phyloP scores from a whole-genome alignment of 2,797 vertebrate species.

The Onychomys leucogaster region DNA sequence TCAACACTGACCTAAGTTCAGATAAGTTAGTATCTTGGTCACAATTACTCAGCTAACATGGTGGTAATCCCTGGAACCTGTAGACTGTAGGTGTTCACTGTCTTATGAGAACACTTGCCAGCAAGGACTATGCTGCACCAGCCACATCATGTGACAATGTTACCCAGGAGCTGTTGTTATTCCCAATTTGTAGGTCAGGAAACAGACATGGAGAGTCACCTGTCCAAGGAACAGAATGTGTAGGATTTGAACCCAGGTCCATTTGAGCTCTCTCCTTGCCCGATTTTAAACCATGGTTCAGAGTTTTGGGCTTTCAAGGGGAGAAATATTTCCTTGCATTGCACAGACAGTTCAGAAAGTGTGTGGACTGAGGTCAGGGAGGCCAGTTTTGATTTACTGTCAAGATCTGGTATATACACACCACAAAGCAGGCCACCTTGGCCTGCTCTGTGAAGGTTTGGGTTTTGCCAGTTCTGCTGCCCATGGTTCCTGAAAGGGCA shows the following conservation, averaged over 20 bases:
- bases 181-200: background rate
- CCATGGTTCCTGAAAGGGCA: conserved; percentile 80
- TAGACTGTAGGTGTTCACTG: background rate
- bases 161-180: background rate
- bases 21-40: background rate
- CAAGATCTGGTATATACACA: background rate
- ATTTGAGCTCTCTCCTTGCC: background rate
- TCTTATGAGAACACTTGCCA: background rate
- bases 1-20: background rate
- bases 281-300: background rate
- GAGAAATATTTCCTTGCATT: background rate
- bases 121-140: background rate
- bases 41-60: background rate
- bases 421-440: background rate
- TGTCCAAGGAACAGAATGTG: background rate
- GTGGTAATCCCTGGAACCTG: background rate
- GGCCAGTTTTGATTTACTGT: background rate
- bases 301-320: background rate
- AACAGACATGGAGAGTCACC: background rate
- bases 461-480: conserved; percentile 76
- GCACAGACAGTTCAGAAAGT: background rate
- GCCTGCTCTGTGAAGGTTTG: background rate
- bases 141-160: background rate
- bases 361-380: background rate
- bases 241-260: background rate